A percentile compares a stretch with the other conserved stretches of the same genome.
These are phyloP conservation scores for Bradypus variegatus DNA, from an alignment of 2,797 vertebrate genomes.

Conservation along the genomic window DNA sequence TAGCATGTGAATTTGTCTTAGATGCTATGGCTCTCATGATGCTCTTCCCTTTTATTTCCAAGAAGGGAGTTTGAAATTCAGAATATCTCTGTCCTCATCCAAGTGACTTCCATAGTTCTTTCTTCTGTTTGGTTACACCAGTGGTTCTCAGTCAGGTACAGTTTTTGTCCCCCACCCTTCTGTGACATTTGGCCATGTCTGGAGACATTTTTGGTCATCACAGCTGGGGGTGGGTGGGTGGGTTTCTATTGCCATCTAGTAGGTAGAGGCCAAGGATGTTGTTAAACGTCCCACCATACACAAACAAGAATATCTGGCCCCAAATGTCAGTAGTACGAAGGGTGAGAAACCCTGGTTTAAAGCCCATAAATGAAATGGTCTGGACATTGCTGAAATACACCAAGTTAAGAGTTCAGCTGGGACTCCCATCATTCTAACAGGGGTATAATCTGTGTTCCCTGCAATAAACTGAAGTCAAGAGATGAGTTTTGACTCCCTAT, in stretches of 20 bases:
- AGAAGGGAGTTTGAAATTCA: too few relatives aligned
- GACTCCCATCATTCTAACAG: neutral
- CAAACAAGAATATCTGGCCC: neutral
- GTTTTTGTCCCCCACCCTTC: neutral
- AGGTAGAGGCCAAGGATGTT: neutral
- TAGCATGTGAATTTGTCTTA: too few relatives aligned
- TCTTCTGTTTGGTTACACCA: too few relatives aligned
- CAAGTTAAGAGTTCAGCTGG: neutral
- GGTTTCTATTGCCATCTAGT: neutral
- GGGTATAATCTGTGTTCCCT: neutral
- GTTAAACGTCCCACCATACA: neutral
- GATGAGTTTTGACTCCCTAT: neutral
- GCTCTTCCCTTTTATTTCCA: too few relatives aligned
- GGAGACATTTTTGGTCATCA: neutral
- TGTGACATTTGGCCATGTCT: neutral
- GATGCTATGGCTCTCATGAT: too few relatives aligned
- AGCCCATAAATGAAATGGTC: neutral
- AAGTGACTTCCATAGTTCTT: too few relatives aligned
- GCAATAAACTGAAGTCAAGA: neutral
- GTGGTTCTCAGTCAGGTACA: too few relatives aligned
- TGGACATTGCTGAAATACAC: neutral
- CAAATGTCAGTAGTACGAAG: neutral
- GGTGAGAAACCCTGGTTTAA: neutral
- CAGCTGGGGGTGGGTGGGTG: neutral
- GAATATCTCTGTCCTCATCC: too few relatives aligned